A percentile compares a stretch with the other conserved stretches of the same genome.
Conservation (phyloP, 2,797 vertebrate species). For the Spheniscus humboldti region DNA sequence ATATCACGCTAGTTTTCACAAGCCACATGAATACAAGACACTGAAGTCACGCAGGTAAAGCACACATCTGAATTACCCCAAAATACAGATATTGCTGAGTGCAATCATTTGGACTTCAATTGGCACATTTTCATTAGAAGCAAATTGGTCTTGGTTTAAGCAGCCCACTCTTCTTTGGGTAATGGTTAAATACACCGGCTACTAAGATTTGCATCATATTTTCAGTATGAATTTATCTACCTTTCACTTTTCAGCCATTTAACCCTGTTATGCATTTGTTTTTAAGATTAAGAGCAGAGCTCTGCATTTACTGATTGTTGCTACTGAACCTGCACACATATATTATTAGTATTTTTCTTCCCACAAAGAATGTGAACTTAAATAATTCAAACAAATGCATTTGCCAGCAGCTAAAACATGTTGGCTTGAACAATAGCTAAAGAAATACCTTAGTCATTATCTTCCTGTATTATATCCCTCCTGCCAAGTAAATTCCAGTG, state of each 20-base stretch:
- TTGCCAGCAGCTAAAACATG: neutral
- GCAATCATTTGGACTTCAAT: neutral
- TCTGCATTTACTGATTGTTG: neutral
- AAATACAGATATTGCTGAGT: neutral
- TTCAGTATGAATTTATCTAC: neutral
- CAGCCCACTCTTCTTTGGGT: neutral
- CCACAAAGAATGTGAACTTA: neutral
- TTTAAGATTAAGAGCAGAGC: neutral
- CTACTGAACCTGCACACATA: neutral
- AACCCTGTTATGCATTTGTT: rapidly evolving
- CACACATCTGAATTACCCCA: too few species aligned
- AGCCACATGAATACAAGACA: rapidly evolving
- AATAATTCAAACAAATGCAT: neutral
- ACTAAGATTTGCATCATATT: neutral
- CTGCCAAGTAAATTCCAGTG: neutral
- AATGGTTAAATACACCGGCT: neutral
- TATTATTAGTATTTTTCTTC: neutral
- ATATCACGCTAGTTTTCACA: neutral
- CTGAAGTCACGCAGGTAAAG: neutral
- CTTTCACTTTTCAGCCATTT: neutral
- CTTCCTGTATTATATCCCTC: neutral
- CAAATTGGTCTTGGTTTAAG: neutral
- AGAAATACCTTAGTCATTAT: neutral
- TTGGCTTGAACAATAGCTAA: neutral
- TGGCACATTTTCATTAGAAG: neutral